phyloP scores from a whole-genome alignment of 2,113 vertebrate genomes.

The Podiceps cristatus region DNA sequence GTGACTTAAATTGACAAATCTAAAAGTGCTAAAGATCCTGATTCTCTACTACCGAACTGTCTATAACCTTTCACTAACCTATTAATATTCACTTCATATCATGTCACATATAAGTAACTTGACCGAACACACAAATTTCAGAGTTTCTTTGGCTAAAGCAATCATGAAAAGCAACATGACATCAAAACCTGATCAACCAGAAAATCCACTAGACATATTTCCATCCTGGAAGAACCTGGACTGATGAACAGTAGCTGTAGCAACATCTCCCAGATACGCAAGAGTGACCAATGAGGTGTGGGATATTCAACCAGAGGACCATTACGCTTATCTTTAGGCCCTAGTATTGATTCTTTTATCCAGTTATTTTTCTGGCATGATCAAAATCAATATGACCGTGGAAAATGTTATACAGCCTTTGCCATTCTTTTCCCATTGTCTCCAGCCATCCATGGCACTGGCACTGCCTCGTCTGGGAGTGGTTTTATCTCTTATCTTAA shows the following conservation, averaged over 20 bases:
- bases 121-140: neutral
- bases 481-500: neutral
- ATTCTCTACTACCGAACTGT: neutral
- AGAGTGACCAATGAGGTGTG: accelerated
- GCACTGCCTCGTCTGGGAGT: neutral
- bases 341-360: neutral
- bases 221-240: neutral
- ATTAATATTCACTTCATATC: neutral
- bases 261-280: neutral
- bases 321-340: neutral
- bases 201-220: neutral
- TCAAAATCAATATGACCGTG: neutral
- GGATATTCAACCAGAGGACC: neutral
- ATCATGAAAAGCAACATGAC: neutral
- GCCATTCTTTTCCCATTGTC: neutral
- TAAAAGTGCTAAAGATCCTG: neutral
- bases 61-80: neutral
- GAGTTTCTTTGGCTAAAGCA: neutral
- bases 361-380: neutral
- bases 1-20: neutral
- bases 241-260: neutral
- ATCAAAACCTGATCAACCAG: neutral
- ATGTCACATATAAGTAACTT: neutral
- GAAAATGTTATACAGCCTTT: neutral
- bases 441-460: neutral